Percentiles rank a stretch among this genome's conserved stretches.
Evolutionary conservation across 30 jellyfish, hydroid and myxozoan species (phyloP).

Genomic region (Hydractinia symbiolongicarpus): DNA sequence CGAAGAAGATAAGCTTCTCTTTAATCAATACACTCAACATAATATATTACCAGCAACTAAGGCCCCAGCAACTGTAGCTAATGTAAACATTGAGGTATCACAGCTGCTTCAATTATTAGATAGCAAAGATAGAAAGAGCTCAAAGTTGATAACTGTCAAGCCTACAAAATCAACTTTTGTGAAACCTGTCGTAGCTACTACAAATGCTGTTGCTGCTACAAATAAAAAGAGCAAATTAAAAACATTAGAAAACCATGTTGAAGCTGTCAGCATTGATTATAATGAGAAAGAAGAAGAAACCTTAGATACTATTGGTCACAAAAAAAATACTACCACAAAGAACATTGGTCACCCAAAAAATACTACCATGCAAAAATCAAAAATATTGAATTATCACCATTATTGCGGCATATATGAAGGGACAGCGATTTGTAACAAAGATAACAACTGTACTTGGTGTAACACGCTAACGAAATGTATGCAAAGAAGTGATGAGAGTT

Average conservation of each 20-base stretch:
- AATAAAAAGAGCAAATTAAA: neutral
- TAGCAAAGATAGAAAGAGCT: neutral
- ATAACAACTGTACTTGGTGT: slow-evolving; percentile 87
- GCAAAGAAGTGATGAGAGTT: slow-evolving; percentile 63
- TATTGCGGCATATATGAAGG: slow-evolving; percentile 55
- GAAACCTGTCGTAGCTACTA: neutral
- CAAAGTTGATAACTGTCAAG: neutral
- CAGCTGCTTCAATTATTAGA: neutral
- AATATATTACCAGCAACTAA: slow-evolving; percentile 15
- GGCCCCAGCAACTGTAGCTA: slow-evolving; percentile 5
- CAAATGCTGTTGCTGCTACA: neutral
- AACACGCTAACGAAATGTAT: slow-evolving; percentile 57
- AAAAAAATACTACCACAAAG: neutral
- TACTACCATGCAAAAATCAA: neutral
- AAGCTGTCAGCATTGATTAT: slow-evolving; percentile 20
- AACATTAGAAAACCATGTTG: slow-evolving; percentile 3
- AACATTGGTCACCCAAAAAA: neutral
- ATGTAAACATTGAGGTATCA: neutral
- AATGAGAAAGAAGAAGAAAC: slow-evolving; percentile 11
- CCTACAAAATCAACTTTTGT: neutral
- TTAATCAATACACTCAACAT: neutral
- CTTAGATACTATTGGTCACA: neutral
- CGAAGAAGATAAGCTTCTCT: slow-evolving; percentile 13
- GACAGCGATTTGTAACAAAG: slow-evolving; percentile 58
- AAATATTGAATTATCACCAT: neutral